phyloP scores from a whole-genome alignment of 2,888 invertebrate species.

The Colostygia pectinataria region DNA sequence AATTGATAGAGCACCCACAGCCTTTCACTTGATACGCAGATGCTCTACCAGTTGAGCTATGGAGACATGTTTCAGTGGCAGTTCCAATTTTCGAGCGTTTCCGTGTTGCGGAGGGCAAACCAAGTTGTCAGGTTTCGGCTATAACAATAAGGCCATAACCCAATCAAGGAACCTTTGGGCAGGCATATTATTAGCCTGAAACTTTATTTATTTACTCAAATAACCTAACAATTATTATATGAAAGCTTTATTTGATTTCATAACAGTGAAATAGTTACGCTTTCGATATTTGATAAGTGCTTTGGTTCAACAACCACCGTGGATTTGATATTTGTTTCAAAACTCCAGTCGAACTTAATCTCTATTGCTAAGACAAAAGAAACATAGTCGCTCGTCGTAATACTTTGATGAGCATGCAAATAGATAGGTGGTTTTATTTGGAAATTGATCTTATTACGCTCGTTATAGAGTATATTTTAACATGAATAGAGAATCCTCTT shows the following conservation, averaged over 20 bases:
- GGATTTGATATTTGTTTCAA: slow-evolving; percentile 11
- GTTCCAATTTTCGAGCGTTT: too few relatives aligned
- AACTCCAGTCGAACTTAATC: slow-evolving; percentile 13
- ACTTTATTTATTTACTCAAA: too few relatives aligned
- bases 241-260: slow-evolving; percentile 8
- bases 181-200: too few relatives aligned
- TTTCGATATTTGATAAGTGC: slow-evolving; percentile 20
- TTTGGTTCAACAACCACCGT: slow-evolving; percentile 8
- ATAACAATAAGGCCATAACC: too few relatives aligned
- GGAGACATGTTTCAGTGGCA: too few relatives aligned
- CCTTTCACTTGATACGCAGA: too few relatives aligned
- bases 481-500: slow-evolving; percentile 30
- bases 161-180: too few relatives aligned
- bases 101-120: too few relatives aligned
- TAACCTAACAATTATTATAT: background rate
- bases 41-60: too few relatives aligned
- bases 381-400: slow-evolving; percentile 13
- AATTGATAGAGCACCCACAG: too few relatives aligned
- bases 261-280: slow-evolving; percentile 8
- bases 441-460: slow-evolving; percentile 39
- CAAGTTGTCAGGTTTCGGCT: too few relatives aligned
- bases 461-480: slow-evolving; percentile 41
- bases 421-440: slow-evolving; percentile 8
- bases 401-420: slow-evolving; percentile 17
- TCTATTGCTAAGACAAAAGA: slow-evolving; percentile 10